Base-by-base conservation (phyloP, 1,140 invertebrate species). In the Pseudachorutes palmiensis region DNA sequence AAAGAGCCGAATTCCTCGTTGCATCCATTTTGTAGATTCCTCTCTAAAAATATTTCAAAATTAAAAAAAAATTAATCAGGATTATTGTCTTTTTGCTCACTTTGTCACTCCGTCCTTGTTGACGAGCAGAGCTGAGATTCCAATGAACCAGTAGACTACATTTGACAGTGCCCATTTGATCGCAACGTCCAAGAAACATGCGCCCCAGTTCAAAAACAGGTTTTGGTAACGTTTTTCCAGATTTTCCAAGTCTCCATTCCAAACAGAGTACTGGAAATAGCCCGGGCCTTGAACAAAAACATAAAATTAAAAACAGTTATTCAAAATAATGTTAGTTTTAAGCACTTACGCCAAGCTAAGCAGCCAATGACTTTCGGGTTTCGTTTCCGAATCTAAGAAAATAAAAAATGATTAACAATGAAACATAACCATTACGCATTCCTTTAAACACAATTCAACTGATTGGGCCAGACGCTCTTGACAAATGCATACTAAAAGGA, bases 41-140 rank as follows among this genome's bases (percentile, higher is more conserved):
- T 71, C 69, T 51, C 71, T 73, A 29, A 5, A 63, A 67, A 51
- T 32, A 60, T 19, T 36, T 55, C 48, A 59, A 31, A 32, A 62
- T 41, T 29, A 51, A 3, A 61, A 48, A 60, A 32, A 45, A 49
- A 55, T 55, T n/a, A n/a, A n/a, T n/a, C n/a, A n/a, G n/a, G n/a
- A n/a, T n/a, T n/a, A n/a, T n/a, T n/a, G n/a, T n/a, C n/a, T n/a
- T n/a, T n/a, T n/a, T n/a, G 76, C 83, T 82, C 78, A 88, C 86
- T 78, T 79, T 76, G 82, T 84, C 28, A 87, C 76, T 14, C 80
- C 79, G 73, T 88, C 87, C 77, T 88, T 88, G 75, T 88, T 85
- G 30, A 88, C 73, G 2, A 88, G 75, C 19, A 88, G 81, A 19
- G 83, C 82, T 41, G 86, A 86, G 45, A 85, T 77, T 45, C 84